These are phyloP conservation scores for Labia minor DNA, from an alignment of 2,888 invertebrate genomes.

Conservation along the genomic window DNA sequence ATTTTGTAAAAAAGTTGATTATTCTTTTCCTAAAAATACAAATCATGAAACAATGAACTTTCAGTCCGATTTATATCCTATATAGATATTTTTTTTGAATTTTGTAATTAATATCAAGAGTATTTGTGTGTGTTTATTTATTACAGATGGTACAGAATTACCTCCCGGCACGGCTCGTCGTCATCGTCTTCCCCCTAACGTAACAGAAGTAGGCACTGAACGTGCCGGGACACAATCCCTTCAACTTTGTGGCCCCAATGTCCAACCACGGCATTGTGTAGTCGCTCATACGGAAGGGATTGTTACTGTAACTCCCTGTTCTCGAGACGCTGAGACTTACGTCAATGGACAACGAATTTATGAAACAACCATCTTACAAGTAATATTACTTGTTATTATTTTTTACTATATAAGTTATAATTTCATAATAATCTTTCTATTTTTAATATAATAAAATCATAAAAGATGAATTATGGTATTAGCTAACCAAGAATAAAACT, in stretches of 20 bases:
- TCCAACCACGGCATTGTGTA: constrained; percentile 90
- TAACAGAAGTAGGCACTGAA: constrained; percentile 66
- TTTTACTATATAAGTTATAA: too few relatives aligned
- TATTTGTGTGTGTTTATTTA: too few relatives aligned
- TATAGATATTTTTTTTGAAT: too few relatives aligned
- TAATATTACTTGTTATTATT: constrained; percentile 34
- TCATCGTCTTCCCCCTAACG: constrained; percentile 48
- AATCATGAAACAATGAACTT: too few relatives aligned
- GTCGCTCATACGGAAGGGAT: constrained; percentile 84
- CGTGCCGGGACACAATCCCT: constrained; percentile 44
- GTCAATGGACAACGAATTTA: constrained; percentile 86
- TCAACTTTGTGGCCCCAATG: constrained; percentile 78
- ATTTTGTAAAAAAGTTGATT: too few relatives aligned
- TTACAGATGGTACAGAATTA: constrained; percentile 44
- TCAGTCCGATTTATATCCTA: too few relatives aligned
- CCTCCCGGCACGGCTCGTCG: constrained; percentile 38
- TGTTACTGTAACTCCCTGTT: constrained; percentile 86
- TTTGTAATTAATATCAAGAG: too few relatives aligned
- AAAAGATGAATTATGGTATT: not conserved
- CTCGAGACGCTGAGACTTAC: constrained; percentile 85
- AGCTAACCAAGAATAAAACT: not conserved
- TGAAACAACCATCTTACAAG: constrained; percentile 85
- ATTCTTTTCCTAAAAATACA: too few relatives aligned
- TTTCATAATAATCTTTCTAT: too few relatives aligned
- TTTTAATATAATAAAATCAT: not conserved